Evolutionary conservation across 2,797 vertebrate species (phyloP).

Genomic region (Tinamus major): DNA sequence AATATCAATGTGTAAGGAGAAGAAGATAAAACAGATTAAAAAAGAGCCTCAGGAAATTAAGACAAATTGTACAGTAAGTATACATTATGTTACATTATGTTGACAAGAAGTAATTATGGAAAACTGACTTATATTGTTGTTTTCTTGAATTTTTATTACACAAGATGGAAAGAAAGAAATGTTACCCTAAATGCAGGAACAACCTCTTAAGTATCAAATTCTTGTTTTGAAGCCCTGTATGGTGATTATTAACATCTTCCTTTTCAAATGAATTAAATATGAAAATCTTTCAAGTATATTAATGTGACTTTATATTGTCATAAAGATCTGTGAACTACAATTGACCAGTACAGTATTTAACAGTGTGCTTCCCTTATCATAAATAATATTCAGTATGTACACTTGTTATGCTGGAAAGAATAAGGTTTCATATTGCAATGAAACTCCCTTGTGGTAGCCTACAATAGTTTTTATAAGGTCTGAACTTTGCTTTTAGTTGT

Average conservation of each 20-base stretch:
- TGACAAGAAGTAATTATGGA: neutral
- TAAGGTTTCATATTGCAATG: neutral
- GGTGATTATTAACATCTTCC: neutral
- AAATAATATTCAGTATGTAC: neutral
- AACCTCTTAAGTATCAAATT: neutral
- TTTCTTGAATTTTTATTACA: neutral
- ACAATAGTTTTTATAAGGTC: neutral
- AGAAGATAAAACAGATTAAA: neutral
- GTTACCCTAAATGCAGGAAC: neutral
- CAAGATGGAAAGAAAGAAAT: neutral
- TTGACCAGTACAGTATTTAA: neutral
- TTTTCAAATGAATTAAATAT: neutral
- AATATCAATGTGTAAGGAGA: conserved; percentile 53
- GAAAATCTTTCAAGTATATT: neutral
- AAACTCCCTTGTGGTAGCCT: neutral
- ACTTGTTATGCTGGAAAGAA: neutral
- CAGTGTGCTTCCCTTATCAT: neutral
- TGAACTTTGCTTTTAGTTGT: neutral
- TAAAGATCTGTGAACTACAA: neutral
- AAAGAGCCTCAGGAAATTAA: neutral
- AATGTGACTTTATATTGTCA: neutral
- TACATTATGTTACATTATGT: neutral
- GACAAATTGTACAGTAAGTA: neutral
- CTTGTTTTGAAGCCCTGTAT: neutral
- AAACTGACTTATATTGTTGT: neutral